Percentiles rank a stretch among this genome's conserved stretches.
Conservation (phyloP, 1,140 invertebrate species). For the Epicauta chinensis region DNA sequence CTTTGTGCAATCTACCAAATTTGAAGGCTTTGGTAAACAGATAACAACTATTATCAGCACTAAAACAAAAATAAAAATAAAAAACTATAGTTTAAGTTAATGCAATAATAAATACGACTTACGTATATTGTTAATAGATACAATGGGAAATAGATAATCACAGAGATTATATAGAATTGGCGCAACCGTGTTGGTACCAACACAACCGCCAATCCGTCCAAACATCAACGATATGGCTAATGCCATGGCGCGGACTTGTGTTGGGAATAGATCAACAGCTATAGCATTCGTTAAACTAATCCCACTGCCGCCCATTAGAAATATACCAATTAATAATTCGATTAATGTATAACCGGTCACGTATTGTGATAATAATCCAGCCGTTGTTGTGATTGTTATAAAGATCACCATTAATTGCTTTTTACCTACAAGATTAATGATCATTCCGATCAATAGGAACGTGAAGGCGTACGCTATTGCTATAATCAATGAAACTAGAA, state of each 20-base stretch:
- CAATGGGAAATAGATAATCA: constrained; percentile 43
- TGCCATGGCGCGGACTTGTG: constrained; percentile 47
- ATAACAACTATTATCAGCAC: constrained; percentile 13
- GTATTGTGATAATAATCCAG: constrained; percentile 27
- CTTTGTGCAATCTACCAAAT: background rate
- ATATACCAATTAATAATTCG: constrained; percentile 31
- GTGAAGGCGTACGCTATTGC: constrained; percentile 45
- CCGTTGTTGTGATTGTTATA: constrained; percentile 18
- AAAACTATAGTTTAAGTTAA: background rate
- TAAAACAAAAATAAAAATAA: constrained; percentile 11
- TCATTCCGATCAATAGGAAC: constrained; percentile 45
- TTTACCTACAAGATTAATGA: constrained; percentile 47
- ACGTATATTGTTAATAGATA: constrained; percentile 45
- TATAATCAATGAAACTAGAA: constrained; percentile 46
- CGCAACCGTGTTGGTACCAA: constrained; percentile 46
- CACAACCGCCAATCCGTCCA: constrained; percentile 46
- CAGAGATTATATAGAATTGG: constrained; percentile 46
- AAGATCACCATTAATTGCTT: constrained; percentile 32
- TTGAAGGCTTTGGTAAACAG: constrained; percentile 8
- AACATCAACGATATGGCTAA: constrained; percentile 52
- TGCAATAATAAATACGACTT: background rate
- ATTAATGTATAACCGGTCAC: constrained; percentile 23
- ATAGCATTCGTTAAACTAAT: constrained; percentile 39
- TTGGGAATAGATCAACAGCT: constrained; percentile 40
- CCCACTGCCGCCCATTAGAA: constrained; percentile 30